Evolutionary conservation across 35 echinoderm and acorn worm genomes (phyloP), one percentile per base, ranked within the genome.

Genomic region (Amphiura filiformis): DNA sequence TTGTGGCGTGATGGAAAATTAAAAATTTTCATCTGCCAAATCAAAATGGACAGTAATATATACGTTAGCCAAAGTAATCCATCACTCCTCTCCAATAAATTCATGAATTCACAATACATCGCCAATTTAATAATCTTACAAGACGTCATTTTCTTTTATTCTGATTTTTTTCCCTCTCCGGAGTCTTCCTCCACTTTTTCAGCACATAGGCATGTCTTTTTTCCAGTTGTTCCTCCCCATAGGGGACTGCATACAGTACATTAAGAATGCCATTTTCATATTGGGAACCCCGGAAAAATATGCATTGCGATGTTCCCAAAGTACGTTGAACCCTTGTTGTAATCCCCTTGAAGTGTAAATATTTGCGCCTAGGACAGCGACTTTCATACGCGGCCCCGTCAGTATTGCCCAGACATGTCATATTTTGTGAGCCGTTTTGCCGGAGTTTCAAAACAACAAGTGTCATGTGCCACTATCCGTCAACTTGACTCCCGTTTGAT

Each of bases 11-110:
- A 70, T 26, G 28, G 28, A 70, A 70, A 70, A 70, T 70, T 70
- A 70, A 70, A 70, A 70, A 70, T 70, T 47, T 18, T 70, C 61
- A 70, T 18, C 61, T n/a, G 28, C 15, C 44, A 70, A 70, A 70
- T 70, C 61, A 70, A 70, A 70, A 70, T 30, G 61, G 61, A 70
- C 61, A 70, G 61, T 70, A 70, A 70, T 70, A 70, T 70, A 70
- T 70, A 70, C 61, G 28, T 70, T 70, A 30, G 61, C 7, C 26
- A 4, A 26, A n/a, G 61, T n/a, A 70, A 70, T 70, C 61, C 61
- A 70, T 70, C 61, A 70, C 9, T 70, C 61, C 17, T 70, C 7
- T 11, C 61, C 26, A n/a, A 70, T 70, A 23, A 18, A 70, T 70
- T 70, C 61, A 70, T 70, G 61, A 70, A 70, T 70, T 4, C 61